These are phyloP conservation scores for Seira sanloemensis DNA, from an alignment of 2,888 invertebrate genomes.

Conservation along the genomic window DNA sequence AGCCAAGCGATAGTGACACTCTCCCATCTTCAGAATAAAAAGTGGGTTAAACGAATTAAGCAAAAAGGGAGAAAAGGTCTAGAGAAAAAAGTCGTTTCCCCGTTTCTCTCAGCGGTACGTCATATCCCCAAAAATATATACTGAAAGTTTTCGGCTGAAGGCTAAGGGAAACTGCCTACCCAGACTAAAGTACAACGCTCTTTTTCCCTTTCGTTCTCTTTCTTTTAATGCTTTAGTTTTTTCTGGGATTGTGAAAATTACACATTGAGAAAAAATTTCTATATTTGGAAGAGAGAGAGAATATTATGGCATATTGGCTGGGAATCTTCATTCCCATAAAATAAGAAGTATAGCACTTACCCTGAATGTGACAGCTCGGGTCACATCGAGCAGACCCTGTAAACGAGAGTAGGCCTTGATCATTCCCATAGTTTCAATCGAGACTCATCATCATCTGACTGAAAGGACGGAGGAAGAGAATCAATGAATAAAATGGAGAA, in stretches of 20 bases:
- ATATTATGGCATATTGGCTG: too few species aligned
- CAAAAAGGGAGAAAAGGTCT: slow-evolving; percentile 20
- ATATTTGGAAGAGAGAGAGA: background rate
- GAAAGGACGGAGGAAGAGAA: background rate
- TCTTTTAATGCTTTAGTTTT: too few species aligned
- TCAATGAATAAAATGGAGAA: background rate
- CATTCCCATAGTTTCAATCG: slow-evolving; percentile 1
- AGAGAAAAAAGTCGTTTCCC: background rate
- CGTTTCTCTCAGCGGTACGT: background rate
- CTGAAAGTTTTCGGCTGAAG: too few species aligned
- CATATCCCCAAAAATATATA: too few species aligned
- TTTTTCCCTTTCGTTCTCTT: too few species aligned
- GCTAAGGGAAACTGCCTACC: too few species aligned
- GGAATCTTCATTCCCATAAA: slow-evolving; percentile 26
- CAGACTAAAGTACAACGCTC: too few species aligned
- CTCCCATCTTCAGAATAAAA: slow-evolving; percentile 22
- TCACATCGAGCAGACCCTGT: slow-evolving; percentile 21
- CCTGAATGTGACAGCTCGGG: slow-evolving; percentile 55
- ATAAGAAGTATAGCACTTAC: slow-evolving; percentile 28
- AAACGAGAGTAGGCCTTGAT: slow-evolving; percentile 1
- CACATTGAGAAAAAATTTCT: background rate
- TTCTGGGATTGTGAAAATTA: too few species aligned
- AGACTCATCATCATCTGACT: background rate
- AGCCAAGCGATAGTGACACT: slow-evolving; percentile 14
- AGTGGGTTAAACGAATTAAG: slow-evolving; percentile 54